Evolutionary conservation across 2,113 vertebrate genomes (phyloP), one percentile per base, ranked within the genome.

Genomic region (Microcebus tavaratra): DNA sequence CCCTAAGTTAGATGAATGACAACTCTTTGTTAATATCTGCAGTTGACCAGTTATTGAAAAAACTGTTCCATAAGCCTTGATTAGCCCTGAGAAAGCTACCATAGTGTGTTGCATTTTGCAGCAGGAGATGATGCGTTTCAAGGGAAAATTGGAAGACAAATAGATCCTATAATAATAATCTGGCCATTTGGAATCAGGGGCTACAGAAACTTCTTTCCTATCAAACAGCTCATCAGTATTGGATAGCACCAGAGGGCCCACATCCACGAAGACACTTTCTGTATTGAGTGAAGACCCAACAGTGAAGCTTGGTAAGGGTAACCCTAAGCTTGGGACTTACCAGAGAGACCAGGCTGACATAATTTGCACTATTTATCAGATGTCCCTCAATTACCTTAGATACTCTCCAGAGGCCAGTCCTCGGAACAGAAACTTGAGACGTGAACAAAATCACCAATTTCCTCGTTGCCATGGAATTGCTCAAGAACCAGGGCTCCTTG

Each of bases 121-220:
- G 88, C 34, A 99, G 98, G 2, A 97, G 50, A 70, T 73, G 50
- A 75, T 99, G 98, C 6, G 99, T 99, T 96, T 98, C 93, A 13
- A 99, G 61, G 23, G 99, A 99, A 5, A 99, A 99, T 29, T 83
- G 97, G 97, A 99, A 99, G 75, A 99, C 99, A 96, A 13, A 29
- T 63, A 63, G 99, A 0, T 99, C 99, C 99, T 99, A 65, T 99
- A 99, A 95, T 99, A 99, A 88, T 99, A 99, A 98, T 99, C 99
- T 6, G 99, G 99, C 99, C 99, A 99, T 91, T 99, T 99, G 45
- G 99, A 98, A 88, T 99, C 99, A 0, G 99, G 99, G 90, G 98
- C 98, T 1, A 98, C 99, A 0, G 99, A 99, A 78, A 99, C 96
- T 79, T 99, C 99, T 29, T 99, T 99, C n/a, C 99, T 97, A 2